Evolutionary conservation across 2,888 invertebrate species (phyloP).

Genomic region (Nesidiocoris tenuis): DNA sequence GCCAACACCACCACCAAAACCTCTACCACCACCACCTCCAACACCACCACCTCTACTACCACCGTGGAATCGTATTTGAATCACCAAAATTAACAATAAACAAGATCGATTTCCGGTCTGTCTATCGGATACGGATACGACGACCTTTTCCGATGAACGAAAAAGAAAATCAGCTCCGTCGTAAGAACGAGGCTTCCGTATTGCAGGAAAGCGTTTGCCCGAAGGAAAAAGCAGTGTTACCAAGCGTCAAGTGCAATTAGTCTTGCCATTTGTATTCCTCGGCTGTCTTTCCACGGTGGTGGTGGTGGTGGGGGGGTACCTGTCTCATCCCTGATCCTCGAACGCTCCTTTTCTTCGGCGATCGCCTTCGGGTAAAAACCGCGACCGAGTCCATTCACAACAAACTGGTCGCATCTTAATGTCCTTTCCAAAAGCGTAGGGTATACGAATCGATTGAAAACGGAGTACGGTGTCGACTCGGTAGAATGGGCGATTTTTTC

Average conservation of each 20-base stretch:
- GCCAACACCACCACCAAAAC: too few relatives aligned
- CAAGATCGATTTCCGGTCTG: too few relatives aligned
- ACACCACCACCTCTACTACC: too few relatives aligned
- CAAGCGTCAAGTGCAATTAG: slow-evolving; percentile 28
- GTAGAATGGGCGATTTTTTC: background rate
- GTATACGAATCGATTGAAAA: background rate
- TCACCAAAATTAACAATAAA: too few relatives aligned
- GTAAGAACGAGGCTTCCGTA: background rate
- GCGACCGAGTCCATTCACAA: background rate
- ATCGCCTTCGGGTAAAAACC: background rate
- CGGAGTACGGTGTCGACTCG: background rate
- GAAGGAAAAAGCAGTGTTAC: slow-evolving; percentile 15
- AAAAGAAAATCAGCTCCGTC: too few relatives aligned
- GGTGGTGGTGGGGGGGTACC: too few relatives aligned
- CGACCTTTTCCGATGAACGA: too few relatives aligned
- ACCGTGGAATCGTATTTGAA: too few relatives aligned
- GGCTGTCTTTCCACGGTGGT: too few relatives aligned
- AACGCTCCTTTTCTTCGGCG: background rate
- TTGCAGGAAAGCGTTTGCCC: background rate
- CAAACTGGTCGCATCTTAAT: background rate
- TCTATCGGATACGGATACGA: too few relatives aligned
- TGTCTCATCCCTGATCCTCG: background rate
- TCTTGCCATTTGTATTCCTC: slow-evolving; percentile 20
- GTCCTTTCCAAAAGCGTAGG: background rate
- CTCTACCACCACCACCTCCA: too few relatives aligned